Evolutionary conservation across 2,797 vertebrate genomes (phyloP).

Genomic region (Epinephelus awoara): DNA sequence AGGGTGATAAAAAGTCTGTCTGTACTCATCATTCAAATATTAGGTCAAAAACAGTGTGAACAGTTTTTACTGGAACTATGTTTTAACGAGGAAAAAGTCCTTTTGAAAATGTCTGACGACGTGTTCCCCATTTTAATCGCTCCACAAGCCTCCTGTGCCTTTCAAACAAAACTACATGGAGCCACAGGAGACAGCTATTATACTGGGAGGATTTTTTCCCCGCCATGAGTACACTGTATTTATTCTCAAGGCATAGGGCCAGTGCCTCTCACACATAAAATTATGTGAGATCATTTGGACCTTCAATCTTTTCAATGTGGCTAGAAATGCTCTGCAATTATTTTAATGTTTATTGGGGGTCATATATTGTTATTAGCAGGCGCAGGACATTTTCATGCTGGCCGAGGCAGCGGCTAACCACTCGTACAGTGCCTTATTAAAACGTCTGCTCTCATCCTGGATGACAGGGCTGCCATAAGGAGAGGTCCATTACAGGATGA

Average conservation of each 20-base stretch:
- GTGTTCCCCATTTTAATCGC: background rate
- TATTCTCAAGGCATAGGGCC: background rate
- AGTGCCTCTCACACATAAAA: background rate
- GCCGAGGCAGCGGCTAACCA: conserved; percentile 15
- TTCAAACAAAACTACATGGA: background rate
- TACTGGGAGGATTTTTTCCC: background rate
- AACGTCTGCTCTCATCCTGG: conserved; percentile 24
- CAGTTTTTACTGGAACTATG: background rate
- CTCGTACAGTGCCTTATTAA: conserved; percentile 1
- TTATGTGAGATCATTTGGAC: conserved; percentile 20
- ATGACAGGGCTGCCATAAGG: conserved; percentile 19
- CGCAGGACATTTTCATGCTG: background rate
- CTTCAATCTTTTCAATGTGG: conserved; percentile 12
- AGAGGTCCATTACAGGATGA: conserved; percentile 33
- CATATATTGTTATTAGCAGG: conserved; percentile 28
- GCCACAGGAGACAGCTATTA: background rate
- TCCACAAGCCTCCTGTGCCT: background rate
- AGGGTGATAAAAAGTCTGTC: conserved; percentile 2
- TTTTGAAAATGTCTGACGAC: background rate
- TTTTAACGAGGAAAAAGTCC: background rate
- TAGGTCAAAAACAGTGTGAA: background rate
- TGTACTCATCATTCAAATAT: background rate
- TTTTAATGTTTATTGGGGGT: conserved; percentile 37
- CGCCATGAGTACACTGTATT: background rate
- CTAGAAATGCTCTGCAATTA: conserved; percentile 33